phyloP scores from a whole-genome alignment of 2,888 invertebrate species.

The Syritta pipiens region DNA sequence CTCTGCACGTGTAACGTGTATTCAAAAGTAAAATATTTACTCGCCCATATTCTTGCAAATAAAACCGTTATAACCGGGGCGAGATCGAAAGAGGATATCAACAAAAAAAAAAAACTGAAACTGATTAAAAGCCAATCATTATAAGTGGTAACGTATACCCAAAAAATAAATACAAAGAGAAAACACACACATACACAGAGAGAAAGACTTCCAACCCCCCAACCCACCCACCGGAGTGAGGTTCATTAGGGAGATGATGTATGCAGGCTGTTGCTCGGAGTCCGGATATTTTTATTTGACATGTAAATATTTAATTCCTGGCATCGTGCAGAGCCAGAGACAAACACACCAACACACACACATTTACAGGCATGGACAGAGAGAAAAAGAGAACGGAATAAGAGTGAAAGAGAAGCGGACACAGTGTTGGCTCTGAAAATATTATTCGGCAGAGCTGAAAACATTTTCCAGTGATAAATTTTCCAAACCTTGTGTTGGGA shows the following conservation, averaged over 20 bases:
- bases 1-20: not conserved
- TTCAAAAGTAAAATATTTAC: constrained; percentile 31
- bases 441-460: too few relatives aligned
- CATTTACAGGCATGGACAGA: too few relatives aligned
- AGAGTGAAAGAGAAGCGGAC: too few relatives aligned
- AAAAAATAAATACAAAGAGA: constrained; percentile 25
- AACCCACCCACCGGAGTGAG: not conserved
- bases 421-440: too few relatives aligned
- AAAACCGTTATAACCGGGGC: constrained; percentile 5
- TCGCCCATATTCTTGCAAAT: constrained; percentile 44
- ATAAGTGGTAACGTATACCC: constrained; percentile 47
- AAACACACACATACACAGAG: not conserved
- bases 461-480: too few relatives aligned
- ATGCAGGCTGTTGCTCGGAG: constrained; percentile 45
- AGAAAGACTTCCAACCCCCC: not conserved
- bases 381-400: too few relatives aligned
- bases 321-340: too few relatives aligned
- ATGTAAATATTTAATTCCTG: constrained; percentile 56
- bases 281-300: constrained; percentile 51
- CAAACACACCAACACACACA: too few relatives aligned
- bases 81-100: constrained; percentile 27
- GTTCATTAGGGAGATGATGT: constrained; percentile 41
- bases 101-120: constrained; percentile 25
- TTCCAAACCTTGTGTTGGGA: too few relatives aligned
- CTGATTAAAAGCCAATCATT: constrained; percentile 62